Evolutionary conservation across 2,113 vertebrate species (phyloP).

Genomic region (Procapra przewalskii): DNA sequence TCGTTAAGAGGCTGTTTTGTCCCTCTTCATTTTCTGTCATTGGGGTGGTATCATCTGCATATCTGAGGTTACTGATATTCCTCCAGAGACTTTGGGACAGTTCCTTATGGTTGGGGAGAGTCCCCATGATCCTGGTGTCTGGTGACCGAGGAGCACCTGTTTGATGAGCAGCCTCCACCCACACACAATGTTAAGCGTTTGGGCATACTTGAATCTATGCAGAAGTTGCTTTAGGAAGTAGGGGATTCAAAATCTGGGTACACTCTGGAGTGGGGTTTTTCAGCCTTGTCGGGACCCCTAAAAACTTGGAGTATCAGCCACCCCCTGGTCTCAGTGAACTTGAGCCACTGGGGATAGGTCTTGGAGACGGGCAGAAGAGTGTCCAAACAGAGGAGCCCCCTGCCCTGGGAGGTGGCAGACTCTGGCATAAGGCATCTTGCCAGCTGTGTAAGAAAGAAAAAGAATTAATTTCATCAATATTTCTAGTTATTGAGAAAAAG

Average conservation of each 20-base stretch:
- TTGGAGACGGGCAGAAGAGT: rapidly evolving
- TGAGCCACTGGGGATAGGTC: too few species aligned
- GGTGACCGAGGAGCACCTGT: background rate
- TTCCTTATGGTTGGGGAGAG: too few species aligned
- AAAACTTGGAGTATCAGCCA: background rate
- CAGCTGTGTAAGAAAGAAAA: background rate
- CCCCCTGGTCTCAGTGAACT: too few species aligned
- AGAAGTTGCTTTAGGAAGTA: background rate
- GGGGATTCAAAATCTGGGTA: background rate
- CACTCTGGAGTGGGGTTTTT: background rate
- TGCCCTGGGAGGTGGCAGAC: background rate
- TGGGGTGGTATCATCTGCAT: background rate
- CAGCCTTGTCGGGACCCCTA: background rate
- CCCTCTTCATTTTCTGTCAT: background rate
- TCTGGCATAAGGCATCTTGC: background rate
- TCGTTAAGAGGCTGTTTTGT: background rate
- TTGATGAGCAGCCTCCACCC: background rate
- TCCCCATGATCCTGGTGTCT: background rate
- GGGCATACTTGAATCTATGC: background rate
- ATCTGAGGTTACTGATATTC: background rate
- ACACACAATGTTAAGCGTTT: rapidly evolving
- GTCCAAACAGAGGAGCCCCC: background rate
- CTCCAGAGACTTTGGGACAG: background rate
- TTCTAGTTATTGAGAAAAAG: background rate
- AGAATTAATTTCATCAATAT: background rate